Percentiles rank a stretch among this genome's conserved stretches.
Evolutionary conservation across 2,113 vertebrate species (phyloP).

Genomic region (Andinoacara biseriatus): DNA sequence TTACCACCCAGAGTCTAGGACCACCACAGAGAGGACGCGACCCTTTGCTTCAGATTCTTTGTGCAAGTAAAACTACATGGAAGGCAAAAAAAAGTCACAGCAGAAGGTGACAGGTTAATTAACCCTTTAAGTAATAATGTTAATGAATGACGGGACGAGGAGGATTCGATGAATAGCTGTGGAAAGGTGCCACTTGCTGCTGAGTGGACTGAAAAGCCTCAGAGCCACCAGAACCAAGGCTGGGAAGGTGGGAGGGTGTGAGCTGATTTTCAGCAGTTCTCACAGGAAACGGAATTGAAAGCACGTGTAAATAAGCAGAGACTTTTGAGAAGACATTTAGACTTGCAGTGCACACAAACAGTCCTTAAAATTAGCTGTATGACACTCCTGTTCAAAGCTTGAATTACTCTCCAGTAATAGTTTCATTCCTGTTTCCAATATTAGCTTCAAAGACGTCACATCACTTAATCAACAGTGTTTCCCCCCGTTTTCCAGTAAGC

Average conservation of each 20-base stretch:
- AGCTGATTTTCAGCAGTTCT: constrained; percentile 16
- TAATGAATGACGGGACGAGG: too few relatives aligned
- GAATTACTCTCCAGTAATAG: neutral
- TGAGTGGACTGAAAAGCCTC: constrained; percentile 46
- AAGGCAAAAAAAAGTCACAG: neutral
- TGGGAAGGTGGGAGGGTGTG: constrained; percentile 22
- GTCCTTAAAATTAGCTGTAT: neutral
- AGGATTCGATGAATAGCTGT: neutral
- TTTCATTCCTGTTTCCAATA: neutral
- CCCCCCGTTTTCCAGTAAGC: constrained; percentile 5
- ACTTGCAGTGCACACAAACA: constrained; percentile 15
- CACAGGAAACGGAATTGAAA: constrained; percentile 19
- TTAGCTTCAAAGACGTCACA: neutral
- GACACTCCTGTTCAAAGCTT: neutral
- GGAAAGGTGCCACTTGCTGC: constrained; percentile 48
- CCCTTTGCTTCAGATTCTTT: neutral
- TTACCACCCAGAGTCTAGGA: neutral
- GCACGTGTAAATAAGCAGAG: constrained; percentile 15
- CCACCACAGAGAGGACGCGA: neutral
- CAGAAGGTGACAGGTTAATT: neutral
- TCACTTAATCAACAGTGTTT: constrained; percentile 13
- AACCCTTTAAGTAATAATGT: neutral
- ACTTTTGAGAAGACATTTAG: neutral
- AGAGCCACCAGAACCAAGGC: constrained; percentile 24
- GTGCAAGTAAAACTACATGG: neutral